These are phyloP conservation scores for Eulithis prunata DNA, from an alignment of 2,888 invertebrate species.

Conservation along the genomic window DNA sequence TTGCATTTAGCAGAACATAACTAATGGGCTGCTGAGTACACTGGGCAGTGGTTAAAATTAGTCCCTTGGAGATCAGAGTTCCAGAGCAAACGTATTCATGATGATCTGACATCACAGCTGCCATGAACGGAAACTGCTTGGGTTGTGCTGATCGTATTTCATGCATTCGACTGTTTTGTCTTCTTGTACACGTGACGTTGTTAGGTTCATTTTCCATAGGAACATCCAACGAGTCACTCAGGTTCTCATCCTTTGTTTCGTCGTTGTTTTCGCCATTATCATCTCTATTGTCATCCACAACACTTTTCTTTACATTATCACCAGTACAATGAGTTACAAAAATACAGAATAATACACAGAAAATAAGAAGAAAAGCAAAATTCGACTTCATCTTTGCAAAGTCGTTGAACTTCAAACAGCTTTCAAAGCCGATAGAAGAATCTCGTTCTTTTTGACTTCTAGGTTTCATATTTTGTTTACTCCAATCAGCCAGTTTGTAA, in stretches of 20 bases:
- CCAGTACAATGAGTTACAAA: constrained; percentile 51
- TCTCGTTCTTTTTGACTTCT: constrained; percentile 62
- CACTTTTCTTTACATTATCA: constrained; percentile 70
- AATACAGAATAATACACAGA: constrained; percentile 52
- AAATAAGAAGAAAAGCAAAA: constrained; percentile 51
- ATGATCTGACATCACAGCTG: constrained; percentile 69
- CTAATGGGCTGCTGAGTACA: constrained; percentile 61
- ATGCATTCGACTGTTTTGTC: constrained; percentile 67
- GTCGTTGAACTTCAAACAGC: constrained; percentile 5
- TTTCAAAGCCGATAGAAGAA: constrained; percentile 28
- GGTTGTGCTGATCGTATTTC: constrained; percentile 61
- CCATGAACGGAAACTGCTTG: constrained; percentile 73
- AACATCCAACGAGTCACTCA: constrained; percentile 67
- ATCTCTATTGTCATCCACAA: constrained; percentile 65
- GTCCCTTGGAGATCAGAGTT: constrained; percentile 65
- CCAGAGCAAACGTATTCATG: constrained; percentile 74
- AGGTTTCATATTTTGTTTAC: constrained; percentile 34
- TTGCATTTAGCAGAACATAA: constrained; percentile 67
- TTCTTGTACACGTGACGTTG: constrained; percentile 63
- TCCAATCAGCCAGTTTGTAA: constrained; percentile 28
- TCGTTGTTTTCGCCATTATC: constrained; percentile 64
- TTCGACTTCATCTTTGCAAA: constrained; percentile 32
- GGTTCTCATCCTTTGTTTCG: constrained; percentile 39
- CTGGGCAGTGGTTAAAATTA: constrained; percentile 68
- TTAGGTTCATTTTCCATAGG: constrained; percentile 54